Percentiles rank a stretch among this genome's conserved stretches.
Evolutionary conservation across 2,113 vertebrate genomes (phyloP).

Genomic region (Lasiurus cinereus): DNA sequence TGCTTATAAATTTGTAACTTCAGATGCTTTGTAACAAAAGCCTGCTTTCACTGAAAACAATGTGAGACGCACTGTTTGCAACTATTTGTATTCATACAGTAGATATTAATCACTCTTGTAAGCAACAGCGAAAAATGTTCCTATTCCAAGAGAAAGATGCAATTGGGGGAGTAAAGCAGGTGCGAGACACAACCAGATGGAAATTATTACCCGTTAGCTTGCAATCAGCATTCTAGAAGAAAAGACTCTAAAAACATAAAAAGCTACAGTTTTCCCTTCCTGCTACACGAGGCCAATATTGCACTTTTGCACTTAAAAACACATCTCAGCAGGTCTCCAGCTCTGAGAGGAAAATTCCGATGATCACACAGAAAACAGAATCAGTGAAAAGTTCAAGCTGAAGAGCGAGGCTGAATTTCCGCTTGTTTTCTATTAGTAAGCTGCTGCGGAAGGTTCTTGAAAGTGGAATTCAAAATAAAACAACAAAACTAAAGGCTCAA

Average conservation of each 20-base stretch:
- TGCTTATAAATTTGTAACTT: neutral
- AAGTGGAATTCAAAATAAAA: slow-evolving; percentile 26
- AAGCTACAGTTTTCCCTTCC: slow-evolving; percentile 58
- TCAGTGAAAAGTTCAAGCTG: neutral
- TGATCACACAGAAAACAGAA: slow-evolving; percentile 59
- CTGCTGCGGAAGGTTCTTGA: neutral
- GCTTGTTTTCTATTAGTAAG: neutral
- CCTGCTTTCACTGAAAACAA: slow-evolving; percentile 58
- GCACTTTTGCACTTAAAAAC: slow-evolving; percentile 43
- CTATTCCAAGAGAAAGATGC: neutral
- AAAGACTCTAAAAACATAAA: slow-evolving; percentile 65
- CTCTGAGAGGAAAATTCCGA: slow-evolving; percentile 58
- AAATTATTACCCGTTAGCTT: slow-evolving; percentile 65
- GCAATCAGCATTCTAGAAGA: slow-evolving; percentile 70
- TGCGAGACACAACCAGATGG: slow-evolving; percentile 54
- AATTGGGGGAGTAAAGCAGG: slow-evolving; percentile 56
- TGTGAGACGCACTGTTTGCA: slow-evolving; percentile 9
- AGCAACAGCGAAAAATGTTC: slow-evolving; percentile 13
- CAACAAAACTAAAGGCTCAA: neutral
- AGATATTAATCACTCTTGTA: neutral
- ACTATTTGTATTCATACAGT: slow-evolving; percentile 51
- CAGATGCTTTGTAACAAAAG: slow-evolving; percentile 49
- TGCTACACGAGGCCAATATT: slow-evolving; percentile 40
- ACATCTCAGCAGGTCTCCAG: slow-evolving; percentile 56
- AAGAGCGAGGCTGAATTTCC: slow-evolving; percentile 45